Evolutionary conservation across 2,888 invertebrate genomes (phyloP), one percentile per base, ranked within the genome.

Genomic region (Sturmia bella): DNA sequence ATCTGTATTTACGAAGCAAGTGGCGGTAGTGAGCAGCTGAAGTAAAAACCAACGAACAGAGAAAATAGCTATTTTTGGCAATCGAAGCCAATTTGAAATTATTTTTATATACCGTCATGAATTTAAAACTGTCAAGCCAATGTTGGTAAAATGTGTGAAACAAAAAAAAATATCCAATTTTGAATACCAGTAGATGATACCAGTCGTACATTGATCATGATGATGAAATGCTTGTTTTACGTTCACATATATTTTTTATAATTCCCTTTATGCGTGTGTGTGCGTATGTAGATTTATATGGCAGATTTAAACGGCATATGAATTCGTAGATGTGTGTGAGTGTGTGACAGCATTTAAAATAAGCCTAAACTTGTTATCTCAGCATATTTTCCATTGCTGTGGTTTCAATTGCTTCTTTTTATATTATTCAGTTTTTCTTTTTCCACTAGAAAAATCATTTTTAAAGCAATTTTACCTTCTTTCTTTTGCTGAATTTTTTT

Each of bases 11-110:
- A 32, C 32, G 1, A 32, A 7, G 9, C 32, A 7, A 13, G 13
- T 1, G 2, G n/a, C 6, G 13, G 63, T 75, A 80, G 75, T 15
- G 59, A 19, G 9, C 41, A 27, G 7, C 17, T 11, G 24, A 52
- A 68, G 59, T 43, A 43, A 32, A 66, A 68, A 32, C 5, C 32
- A 59, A 52, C 19, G 15, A 50, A 52, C 15, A 63, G 45, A 39
- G 24, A 59, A 45, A 74, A 69, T 50, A 59, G 41, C 56, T 70
- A 75, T 78, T 82, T 80, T 74, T 78, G 78, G 59, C 78, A 78
- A 82, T 78, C 82, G 74, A 74, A 75, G 82, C 82, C 78, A 82
- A 82, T 82, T 82, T 78, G 70, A 74, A 82, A 82, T 82, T 78
- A 75, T 82, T 75, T 82, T 82, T 78, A 72, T 78, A 75, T 56